Conservation (phyloP, 2,113 vertebrate genomes). For the Sinocyclocheilus maitianheensis region DNA sequence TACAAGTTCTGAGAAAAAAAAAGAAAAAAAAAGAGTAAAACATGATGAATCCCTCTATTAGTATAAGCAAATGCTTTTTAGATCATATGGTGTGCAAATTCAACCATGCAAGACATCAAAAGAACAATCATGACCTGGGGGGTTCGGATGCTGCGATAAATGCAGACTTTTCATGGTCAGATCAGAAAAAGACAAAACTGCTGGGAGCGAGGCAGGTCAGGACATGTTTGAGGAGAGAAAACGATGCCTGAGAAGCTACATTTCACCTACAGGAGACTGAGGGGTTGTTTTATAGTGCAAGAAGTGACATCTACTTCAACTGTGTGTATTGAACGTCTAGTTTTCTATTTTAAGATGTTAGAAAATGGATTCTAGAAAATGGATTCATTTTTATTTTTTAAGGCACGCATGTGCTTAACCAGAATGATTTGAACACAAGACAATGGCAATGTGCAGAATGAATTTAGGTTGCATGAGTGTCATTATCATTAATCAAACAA, state of each 20-base stretch:
- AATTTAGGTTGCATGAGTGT: too few relatives aligned
- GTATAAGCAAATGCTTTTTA: neutral
- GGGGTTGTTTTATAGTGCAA: neutral
- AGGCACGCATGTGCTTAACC: neutral
- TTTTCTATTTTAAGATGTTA: too few relatives aligned
- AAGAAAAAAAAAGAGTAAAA: neutral
- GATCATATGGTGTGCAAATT: neutral
- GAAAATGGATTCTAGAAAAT: too few relatives aligned
- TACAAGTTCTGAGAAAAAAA: slow-evolving; percentile 61
- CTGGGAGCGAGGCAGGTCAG: neutral
- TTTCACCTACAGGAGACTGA: neutral
- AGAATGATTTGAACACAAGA: neutral
- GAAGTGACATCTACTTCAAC: neutral
- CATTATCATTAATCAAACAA: too few relatives aligned
- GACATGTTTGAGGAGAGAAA: neutral
- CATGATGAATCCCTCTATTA: neutral
- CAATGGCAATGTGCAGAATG: too few relatives aligned
- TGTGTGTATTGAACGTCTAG: too few relatives aligned
- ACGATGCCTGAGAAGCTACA: neutral
- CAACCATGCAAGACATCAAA: neutral
- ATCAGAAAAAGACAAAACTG: neutral
- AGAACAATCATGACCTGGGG: slow-evolving; percentile 1
- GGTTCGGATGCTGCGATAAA: neutral
- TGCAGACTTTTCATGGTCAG: neutral
- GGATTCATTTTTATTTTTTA: too few relatives aligned